Conservation (phyloP, 2,888 invertebrate species). For the Spialia ferax region DNA sequence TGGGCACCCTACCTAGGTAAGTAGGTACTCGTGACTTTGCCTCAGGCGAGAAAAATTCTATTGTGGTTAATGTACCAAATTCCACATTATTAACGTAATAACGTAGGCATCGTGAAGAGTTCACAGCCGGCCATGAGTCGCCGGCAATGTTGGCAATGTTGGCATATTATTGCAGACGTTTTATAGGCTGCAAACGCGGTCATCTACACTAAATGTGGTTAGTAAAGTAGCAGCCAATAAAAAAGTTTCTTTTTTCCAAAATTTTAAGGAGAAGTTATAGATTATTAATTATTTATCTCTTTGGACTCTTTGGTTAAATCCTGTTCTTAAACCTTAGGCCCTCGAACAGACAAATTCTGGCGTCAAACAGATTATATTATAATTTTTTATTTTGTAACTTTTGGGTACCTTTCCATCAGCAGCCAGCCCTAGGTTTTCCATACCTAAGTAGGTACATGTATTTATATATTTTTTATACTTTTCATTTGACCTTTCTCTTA, state of each 20-base stretch:
- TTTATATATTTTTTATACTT: too few species aligned
- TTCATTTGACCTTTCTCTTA: slow-evolving; percentile 23
- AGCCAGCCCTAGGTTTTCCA: too few species aligned
- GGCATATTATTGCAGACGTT: not conserved
- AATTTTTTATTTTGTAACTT: too few species aligned
- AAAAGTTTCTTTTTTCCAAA: too few species aligned
- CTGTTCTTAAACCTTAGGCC: too few species aligned
- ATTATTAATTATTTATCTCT: too few species aligned
- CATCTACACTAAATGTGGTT: not conserved
- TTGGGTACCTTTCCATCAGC: too few species aligned
- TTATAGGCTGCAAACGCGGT: not conserved
- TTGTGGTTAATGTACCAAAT: slow-evolving; percentile 84
- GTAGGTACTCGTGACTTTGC: slow-evolving; percentile 70
- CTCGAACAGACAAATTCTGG: too few species aligned
- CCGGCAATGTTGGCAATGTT: not conserved
- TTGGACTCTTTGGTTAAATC: too few species aligned
- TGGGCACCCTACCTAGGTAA: slow-evolving; percentile 49
- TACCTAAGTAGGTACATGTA: too few species aligned
- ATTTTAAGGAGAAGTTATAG: not conserved
- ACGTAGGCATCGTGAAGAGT: slow-evolving; percentile 60
- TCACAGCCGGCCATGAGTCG: not conserved
- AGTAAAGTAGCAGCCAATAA: too few species aligned
- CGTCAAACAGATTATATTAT: too few species aligned
- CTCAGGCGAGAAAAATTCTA: slow-evolving; percentile 82
- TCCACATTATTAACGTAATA: slow-evolving; percentile 78